These are phyloP conservation scores for Phrixothrix hirtus DNA, from an alignment of 2,888 invertebrate species.

Conservation along the genomic window DNA sequence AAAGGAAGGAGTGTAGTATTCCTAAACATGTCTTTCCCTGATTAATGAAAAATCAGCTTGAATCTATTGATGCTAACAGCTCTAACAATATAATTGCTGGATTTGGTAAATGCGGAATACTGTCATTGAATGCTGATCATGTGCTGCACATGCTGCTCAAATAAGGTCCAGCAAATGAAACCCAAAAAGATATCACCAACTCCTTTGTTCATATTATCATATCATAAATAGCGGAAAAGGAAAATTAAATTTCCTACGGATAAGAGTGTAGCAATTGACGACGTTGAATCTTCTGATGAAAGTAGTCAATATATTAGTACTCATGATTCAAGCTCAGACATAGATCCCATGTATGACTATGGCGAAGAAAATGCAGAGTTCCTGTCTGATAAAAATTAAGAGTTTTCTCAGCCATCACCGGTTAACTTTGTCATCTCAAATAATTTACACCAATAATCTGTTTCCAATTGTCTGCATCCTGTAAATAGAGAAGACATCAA, in stretches of 20 bases:
- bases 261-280: conserved; percentile 1
- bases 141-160: too few relatives aligned
- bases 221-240: not conserved
- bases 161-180: not conserved
- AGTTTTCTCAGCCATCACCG: not conserved
- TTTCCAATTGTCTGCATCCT: conserved; percentile 2
- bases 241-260: not conserved
- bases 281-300: not conserved
- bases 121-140: too few relatives aligned
- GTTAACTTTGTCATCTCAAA: not conserved
- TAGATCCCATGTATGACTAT: conserved; percentile 9
- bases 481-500: not conserved
- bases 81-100: not conserved
- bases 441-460: not conserved
- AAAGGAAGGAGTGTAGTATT: conserved; percentile 3
- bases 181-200: not conserved
- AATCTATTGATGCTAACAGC: not conserved
- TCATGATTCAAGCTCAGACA: conserved; percentile 7
- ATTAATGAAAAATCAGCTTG: not conserved
- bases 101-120: too few relatives aligned
- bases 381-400: not conserved
- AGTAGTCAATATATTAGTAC: conserved; percentile 6
- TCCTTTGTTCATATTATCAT: not conserved
- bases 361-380: conserved; percentile 1
- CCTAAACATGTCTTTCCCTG: not conserved